phyloP scores from a whole-genome alignment of 2,888 invertebrate genomes.

The Xestoiulus laeticollis region DNA sequence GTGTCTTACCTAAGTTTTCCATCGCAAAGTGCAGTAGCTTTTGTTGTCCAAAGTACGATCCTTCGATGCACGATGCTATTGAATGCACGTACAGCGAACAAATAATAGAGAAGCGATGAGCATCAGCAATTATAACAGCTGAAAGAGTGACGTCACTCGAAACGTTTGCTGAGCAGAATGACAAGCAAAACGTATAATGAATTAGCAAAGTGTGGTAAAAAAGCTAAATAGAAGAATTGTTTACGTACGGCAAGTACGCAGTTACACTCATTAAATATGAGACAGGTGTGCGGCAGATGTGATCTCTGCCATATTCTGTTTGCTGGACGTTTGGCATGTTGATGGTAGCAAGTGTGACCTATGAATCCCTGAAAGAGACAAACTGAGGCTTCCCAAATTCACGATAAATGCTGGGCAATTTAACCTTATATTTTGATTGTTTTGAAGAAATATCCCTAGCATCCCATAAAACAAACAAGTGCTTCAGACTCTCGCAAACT shows the following conservation, averaged over 20 bases:
- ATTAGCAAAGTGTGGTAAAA: background rate
- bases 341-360: background rate
- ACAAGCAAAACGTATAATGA: background rate
- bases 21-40: background rate
- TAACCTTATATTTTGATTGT: too few species aligned
- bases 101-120: background rate
- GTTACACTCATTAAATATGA: background rate
- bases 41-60: background rate
- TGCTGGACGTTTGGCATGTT: background rate
- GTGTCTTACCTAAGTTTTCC: background rate
- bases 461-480: too few species aligned
- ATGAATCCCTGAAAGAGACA: background rate
- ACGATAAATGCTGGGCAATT: too few species aligned
- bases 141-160: background rate
- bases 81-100: background rate
- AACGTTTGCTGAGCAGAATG: background rate
- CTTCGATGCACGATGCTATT: background rate
- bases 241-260: background rate
- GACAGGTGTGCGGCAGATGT: background rate
- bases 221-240: background rate
- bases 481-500: too few species aligned
- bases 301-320: background rate
- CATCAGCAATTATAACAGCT: background rate
- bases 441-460: too few species aligned
- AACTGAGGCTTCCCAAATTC: too few species aligned